These are phyloP conservation scores for Pammene aurita DNA, from an alignment of 2,888 invertebrate species.

Conservation along the genomic window DNA sequence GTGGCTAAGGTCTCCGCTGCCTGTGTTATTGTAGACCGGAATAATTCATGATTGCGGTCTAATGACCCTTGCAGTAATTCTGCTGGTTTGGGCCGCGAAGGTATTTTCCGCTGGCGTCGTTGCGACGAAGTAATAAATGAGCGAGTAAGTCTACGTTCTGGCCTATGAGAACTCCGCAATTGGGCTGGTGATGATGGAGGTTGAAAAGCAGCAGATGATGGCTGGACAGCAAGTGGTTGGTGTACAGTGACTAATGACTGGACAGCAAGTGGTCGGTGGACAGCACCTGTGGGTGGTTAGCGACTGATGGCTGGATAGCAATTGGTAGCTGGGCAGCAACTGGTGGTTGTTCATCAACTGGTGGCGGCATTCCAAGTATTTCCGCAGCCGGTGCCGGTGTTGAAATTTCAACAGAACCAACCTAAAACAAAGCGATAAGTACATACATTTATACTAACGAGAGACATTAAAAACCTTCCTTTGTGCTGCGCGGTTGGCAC, in stretches of 20 bases:
- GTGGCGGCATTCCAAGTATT: too few species aligned
- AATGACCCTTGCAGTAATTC: constrained; percentile 15
- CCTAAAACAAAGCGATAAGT: background rate
- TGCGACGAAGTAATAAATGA: constrained; percentile 4
- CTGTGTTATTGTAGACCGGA: too few species aligned
- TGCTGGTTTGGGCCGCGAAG: constrained; percentile 9
- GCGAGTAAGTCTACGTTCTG: constrained; percentile 4
- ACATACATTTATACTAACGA: background rate
- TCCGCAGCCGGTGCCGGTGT: background rate
- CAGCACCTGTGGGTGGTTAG: constrained; percentile 5
- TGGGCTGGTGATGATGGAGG: constrained; percentile 1
- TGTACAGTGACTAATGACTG: background rate
- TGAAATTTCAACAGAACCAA: background rate
- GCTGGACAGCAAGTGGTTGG: background rate
- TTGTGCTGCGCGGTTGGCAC: too few species aligned
- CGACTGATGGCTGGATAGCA: constrained; percentile 1
- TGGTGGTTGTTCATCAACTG: constrained; percentile 1
- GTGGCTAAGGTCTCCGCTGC: constrained; percentile 15
- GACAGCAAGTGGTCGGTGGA: constrained; percentile 2
- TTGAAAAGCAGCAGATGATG: constrained; percentile 1
- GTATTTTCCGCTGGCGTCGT: constrained; percentile 11
- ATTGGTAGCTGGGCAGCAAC: constrained; percentile 1
- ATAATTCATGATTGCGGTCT: constrained; percentile 12
- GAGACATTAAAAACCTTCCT: too few species aligned
- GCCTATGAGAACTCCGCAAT: constrained; percentile 8